Evolutionary conservation across 1,140 invertebrate species (phyloP).

Genomic region (Hormaphis cornu): DNA sequence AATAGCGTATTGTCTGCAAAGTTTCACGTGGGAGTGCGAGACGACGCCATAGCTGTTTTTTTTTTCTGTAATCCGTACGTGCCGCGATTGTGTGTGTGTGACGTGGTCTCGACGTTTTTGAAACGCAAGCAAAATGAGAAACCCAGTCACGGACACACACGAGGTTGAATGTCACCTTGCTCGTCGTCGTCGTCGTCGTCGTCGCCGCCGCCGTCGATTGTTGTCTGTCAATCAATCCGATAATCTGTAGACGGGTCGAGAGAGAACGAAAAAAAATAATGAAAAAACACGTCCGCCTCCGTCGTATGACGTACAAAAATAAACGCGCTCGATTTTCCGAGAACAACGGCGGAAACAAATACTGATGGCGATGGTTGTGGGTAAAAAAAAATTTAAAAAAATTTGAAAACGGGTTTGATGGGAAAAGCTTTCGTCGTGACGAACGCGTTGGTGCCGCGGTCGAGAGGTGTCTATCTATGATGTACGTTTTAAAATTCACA

Average conservation of each 20-base stretch:
- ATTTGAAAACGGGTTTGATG: constrained; percentile 5
- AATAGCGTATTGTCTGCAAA: constrained; percentile 10
- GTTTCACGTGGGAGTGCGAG: constrained; percentile 3
- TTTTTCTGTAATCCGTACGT: neutral
- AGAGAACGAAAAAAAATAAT: neutral
- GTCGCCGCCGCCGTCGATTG: constrained; percentile 21
- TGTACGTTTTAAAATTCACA: too few relatives aligned
- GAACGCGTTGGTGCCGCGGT: neutral
- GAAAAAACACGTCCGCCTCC: neutral
- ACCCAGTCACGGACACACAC: constrained; percentile 29
- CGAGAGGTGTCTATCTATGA: neutral
- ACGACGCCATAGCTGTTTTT: constrained; percentile 6
- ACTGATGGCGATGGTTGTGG: too few relatives aligned
- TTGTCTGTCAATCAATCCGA: constrained; percentile 31
- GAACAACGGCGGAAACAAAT: neutral
- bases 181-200: constrained; percentile 22
- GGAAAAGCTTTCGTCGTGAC: neutral
- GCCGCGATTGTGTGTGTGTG: neutral
- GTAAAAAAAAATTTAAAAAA: neutral
- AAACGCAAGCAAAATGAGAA: constrained; percentile 30
- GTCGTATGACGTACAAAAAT: neutral
- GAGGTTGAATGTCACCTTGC: constrained; percentile 24
- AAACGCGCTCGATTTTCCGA: neutral
- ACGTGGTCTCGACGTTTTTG: constrained; percentile 4
- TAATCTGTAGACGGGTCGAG: constrained; percentile 1